Evolutionary conservation across 2,797 vertebrate species (phyloP), one percentile per base, ranked within the genome.

Genomic region (Macropodus opercularis): DNA sequence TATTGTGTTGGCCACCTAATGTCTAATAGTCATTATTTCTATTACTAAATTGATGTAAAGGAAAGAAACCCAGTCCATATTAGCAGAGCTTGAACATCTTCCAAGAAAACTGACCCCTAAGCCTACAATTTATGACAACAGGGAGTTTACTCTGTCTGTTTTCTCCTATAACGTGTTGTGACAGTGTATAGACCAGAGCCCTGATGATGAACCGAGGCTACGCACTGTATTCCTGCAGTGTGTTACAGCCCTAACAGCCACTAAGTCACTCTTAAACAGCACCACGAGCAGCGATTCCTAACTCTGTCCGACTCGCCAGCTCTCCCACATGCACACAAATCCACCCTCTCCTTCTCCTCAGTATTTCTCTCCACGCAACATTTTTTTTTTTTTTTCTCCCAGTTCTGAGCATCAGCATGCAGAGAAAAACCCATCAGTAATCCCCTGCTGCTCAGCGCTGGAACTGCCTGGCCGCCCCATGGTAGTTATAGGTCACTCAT

Each of bases 351-450:
- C 31, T 5, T 55, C 48, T 26, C 8, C 61, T 55, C 66, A n/a
- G 64, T 29, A 72, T 72, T 66, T 69, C 60, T 50, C 57, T 38
- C 69, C 47, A 54, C 46, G 42, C 68, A 17, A 66, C 32, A 9
- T n/a, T n/a, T n/a, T n/a, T n/a, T n/a, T n/a, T n/a, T n/a, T 54
- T 38, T 56, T 50, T 46, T 35, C 19, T 6, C 12, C 44, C 26
- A 5, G 22, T 64, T 72, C 29, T 40, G 42, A 73, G 72, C 69
- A 77, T 85, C 81, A 76, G 72, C 66, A 81, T 80, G 78, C 74
- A 74, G 76, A 79, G 78, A 74, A 77, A 75, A 81, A 61, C 48
- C 63, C 75, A 81, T 87, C 75, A 69, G 81, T 82, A 85, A 87
- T 85, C 77, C 80, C 72, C 67, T 58, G 69, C 71, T 76, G 77